Evolutionary conservation across 2,113 vertebrate genomes (phyloP).

Genomic region (Puffinus mauretanicus): DNA sequence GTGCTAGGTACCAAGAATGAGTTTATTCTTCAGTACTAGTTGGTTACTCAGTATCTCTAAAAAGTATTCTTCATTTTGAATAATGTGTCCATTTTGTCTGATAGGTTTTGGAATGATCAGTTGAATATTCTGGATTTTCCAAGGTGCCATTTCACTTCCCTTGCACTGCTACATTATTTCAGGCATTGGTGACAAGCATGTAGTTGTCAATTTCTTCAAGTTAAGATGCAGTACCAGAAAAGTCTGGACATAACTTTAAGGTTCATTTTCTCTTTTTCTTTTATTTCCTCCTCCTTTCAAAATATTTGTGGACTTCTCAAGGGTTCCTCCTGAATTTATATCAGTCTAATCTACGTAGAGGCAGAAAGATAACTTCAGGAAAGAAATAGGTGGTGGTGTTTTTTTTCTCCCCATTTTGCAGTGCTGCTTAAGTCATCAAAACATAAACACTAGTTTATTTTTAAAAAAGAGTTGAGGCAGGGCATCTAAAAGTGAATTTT

Average conservation of each 20-base stretch:
- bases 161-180: background rate
- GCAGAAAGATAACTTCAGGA: background rate
- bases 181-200: background rate
- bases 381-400: background rate
- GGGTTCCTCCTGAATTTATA: background rate
- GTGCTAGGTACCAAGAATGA: background rate
- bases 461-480: background rate
- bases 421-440: background rate
- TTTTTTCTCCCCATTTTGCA: background rate
- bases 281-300: background rate
- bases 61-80: background rate
- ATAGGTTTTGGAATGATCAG: background rate
- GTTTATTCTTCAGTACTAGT: background rate
- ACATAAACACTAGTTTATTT: background rate
- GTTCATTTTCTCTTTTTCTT: constrained; percentile 20
- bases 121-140: constrained; percentile 11
- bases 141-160: background rate
- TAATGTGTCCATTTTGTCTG: background rate
- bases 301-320: background rate
- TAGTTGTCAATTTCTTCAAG: background rate
- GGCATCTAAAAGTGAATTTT: background rate
- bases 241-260: background rate
- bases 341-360: background rate
- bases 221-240: constrained; percentile 7
- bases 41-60: background rate